These are phyloP conservation scores for Andrena flavipes DNA, from an alignment of 2,888 invertebrate species.

Conservation along the genomic window DNA sequence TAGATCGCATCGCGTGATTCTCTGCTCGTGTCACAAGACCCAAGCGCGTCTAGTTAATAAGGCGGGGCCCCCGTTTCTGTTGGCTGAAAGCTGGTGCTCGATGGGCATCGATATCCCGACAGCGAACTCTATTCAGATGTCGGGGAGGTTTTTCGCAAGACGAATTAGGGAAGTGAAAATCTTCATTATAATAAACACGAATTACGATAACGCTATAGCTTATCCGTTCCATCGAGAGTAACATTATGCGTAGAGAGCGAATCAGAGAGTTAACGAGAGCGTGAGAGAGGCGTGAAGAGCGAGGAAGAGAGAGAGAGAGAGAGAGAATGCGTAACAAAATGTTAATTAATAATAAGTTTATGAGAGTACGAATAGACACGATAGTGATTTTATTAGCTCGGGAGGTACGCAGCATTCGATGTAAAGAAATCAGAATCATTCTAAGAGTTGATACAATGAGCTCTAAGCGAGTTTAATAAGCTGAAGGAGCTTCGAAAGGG, in stretches of 20 bases:
- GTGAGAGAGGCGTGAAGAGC: slow-evolving; percentile 4
- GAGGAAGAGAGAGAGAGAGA: neutral
- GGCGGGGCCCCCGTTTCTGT: neutral
- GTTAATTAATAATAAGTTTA: slow-evolving; percentile 81
- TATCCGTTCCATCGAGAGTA: slow-evolving; percentile 79
- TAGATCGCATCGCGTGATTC: slow-evolving; percentile 23
- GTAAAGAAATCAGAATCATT: slow-evolving; percentile 68
- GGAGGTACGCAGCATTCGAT: slow-evolving; percentile 74
- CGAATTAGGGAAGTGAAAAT: slow-evolving; percentile 8
- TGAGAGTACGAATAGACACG: slow-evolving; percentile 77
- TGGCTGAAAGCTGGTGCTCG: slow-evolving; percentile 14
- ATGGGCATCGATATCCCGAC: slow-evolving; percentile 10
- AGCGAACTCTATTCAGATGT: slow-evolving; percentile 6
- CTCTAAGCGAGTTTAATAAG: slow-evolving; percentile 66
- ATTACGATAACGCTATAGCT: slow-evolving; percentile 67
- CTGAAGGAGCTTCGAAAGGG: slow-evolving; percentile 34
- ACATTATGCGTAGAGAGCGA: slow-evolving; percentile 63
- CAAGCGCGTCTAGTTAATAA: slow-evolving; percentile 17
- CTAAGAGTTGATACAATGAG: slow-evolving; percentile 64
- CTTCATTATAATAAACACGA: slow-evolving; percentile 42
- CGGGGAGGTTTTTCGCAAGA: slow-evolving; percentile 9
- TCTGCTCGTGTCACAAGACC: slow-evolving; percentile 17
- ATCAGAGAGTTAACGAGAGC: neutral
- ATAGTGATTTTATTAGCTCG: slow-evolving; percentile 82
- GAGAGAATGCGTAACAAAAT: slow-evolving; percentile 62